Evolutionary conservation across 2,113 vertebrate species (phyloP).

Genomic region (Cephalopholis sonnerati): DNA sequence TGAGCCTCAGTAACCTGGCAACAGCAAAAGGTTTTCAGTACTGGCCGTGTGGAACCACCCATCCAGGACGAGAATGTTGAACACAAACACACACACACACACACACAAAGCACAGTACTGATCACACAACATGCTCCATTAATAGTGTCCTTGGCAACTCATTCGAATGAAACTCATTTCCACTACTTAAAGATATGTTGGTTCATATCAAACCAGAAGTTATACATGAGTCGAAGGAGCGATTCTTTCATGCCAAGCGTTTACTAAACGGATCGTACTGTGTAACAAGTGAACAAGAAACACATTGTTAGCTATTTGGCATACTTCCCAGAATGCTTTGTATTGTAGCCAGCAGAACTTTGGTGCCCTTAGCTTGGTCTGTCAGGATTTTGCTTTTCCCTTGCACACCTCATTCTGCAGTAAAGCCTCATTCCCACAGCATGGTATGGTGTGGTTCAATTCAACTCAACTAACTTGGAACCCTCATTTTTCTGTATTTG

Average conservation of each 20-base stretch:
- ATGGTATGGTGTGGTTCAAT: too few species aligned
- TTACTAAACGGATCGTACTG: constrained; percentile 6
- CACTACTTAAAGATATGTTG: background rate
- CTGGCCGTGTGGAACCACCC: background rate
- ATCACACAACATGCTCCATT: background rate
- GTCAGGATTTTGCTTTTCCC: background rate
- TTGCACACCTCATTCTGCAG: background rate
- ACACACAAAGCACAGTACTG: background rate
- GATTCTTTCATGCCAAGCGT: background rate
- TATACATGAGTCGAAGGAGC: too few species aligned
- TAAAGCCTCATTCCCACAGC: too few species aligned
- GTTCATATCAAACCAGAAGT: background rate
- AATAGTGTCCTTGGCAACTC: background rate
- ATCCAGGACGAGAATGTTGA: too few species aligned
- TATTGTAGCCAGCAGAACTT: background rate
- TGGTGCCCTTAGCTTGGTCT: background rate
- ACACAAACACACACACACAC: too few species aligned
- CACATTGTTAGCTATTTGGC: constrained; percentile 18
- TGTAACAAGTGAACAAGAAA: constrained; percentile 21
- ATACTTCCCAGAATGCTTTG: constrained; percentile 18
- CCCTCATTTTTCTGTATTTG: too few species aligned
- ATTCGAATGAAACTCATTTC: background rate
- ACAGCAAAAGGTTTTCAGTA: constrained; percentile 48
- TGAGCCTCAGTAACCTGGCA: constrained; percentile 55
- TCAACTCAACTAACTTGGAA: too few species aligned